phyloP scores from a whole-genome alignment of 2,113 vertebrate species.

The Eidolon helvum region DNA sequence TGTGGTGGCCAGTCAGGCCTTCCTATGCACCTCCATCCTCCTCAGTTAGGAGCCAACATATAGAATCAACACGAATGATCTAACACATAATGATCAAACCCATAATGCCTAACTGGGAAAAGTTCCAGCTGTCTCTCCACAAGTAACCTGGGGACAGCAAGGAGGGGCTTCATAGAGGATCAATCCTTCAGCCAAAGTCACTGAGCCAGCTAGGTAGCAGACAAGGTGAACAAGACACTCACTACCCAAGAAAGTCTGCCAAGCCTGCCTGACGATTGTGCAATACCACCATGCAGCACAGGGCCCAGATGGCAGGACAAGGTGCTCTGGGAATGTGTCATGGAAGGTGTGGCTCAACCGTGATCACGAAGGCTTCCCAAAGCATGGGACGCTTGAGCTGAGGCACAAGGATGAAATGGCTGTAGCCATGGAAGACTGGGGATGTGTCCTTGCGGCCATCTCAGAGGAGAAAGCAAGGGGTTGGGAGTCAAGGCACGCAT shows the following conservation, averaged over 20 bases:
- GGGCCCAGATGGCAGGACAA: not conserved
- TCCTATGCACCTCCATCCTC: not conserved
- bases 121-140: not conserved
- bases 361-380: not conserved
- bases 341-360: not conserved
- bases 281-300: not conserved
- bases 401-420: not conserved
- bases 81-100: not conserved
- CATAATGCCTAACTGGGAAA: not conserved
- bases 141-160: not conserved
- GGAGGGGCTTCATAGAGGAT: not conserved
- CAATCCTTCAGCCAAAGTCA: not conserved
- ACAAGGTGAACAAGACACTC: not conserved
- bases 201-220: not conserved
- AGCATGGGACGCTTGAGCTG: not conserved
- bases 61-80: not conserved
- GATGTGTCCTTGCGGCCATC: not conserved
- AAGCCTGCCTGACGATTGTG: not conserved
- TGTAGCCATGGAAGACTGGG: accelerated
- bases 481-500: not conserved
- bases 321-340: not conserved
- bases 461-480: not conserved
- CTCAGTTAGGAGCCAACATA: not conserved
- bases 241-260: not conserved
- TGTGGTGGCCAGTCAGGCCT: not conserved